A percentile compares a stretch with the other conserved stretches of the same genome.
These are phyloP conservation scores for Mesitornis unicolor DNA, from an alignment of 2,113 vertebrate genomes.

Conservation along the genomic window DNA sequence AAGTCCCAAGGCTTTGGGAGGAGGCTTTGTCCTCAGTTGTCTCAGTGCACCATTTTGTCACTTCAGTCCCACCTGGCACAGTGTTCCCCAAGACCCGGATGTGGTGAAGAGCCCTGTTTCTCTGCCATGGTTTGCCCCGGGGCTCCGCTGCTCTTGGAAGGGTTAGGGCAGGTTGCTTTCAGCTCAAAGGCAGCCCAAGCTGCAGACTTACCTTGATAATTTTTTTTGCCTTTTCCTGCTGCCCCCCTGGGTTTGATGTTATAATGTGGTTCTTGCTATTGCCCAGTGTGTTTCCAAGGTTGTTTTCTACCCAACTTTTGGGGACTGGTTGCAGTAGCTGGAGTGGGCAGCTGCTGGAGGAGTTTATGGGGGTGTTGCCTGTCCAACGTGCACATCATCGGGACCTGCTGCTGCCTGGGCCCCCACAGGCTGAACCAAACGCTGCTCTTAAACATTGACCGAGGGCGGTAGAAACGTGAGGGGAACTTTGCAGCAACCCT, in stretches of 20 bases:
- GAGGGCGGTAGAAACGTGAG: neutral
- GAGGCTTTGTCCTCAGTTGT: neutral
- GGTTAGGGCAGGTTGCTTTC: neutral
- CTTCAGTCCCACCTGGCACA: neutral
- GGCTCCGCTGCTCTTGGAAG: neutral
- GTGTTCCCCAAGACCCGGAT: neutral
- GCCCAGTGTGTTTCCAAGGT: neutral
- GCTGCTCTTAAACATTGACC: neutral
- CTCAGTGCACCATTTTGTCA: neutral
- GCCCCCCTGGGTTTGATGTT: neutral
- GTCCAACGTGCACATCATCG: neutral
- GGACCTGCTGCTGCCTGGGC: neutral
- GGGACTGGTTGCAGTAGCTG: neutral
- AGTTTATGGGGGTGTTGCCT: neutral
- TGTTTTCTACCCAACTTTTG: neutral
- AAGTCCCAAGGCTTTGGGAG: neutral
- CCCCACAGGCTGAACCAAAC: neutral
- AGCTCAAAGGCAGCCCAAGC: neutral
- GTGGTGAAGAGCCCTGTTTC: neutral
- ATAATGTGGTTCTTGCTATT: neutral
- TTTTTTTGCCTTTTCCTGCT: neutral
- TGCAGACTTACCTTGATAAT: fast-evolving
- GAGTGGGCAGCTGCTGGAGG: neutral
- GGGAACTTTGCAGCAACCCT: neutral
- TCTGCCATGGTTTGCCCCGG: neutral